A percentile compares a stretch with the other conserved stretches of the same genome.
These are phyloP conservation scores for Siniperca scherzeri DNA, from an alignment of 2,797 vertebrate genomes.

Conservation along the genomic window DNA sequence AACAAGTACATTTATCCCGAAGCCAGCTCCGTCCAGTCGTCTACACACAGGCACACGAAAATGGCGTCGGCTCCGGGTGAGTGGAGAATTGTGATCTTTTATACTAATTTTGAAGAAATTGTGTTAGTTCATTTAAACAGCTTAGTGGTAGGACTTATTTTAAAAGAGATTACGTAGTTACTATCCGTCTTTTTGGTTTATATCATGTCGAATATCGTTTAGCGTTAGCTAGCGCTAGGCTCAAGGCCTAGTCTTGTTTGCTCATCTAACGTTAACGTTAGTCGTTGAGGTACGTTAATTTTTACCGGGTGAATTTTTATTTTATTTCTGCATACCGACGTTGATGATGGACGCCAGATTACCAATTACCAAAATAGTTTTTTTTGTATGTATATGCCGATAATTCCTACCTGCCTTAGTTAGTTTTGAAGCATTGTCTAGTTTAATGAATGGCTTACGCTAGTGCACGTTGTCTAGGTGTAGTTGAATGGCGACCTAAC, in stretches of 20 bases:
- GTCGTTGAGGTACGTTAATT: conserved; percentile 8
- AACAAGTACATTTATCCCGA: background rate
- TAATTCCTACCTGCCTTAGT: fast-evolving
- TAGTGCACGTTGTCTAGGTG: background rate
- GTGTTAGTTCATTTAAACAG: fast-evolving
- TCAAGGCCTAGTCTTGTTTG: conserved; percentile 48
- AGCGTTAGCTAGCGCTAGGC: background rate
- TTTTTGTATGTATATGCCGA: fast-evolving
- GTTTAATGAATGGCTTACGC: conserved; percentile 9
- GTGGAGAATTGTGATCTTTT: conserved; percentile 33
- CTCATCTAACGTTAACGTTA: background rate
- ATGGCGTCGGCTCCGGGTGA: conserved; percentile 86
- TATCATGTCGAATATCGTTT: background rate
- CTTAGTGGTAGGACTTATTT: fast-evolving
- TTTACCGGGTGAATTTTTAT: background rate
- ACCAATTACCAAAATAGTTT: fast-evolving
- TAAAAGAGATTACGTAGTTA: fast-evolving
- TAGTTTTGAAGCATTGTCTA: fast-evolving
- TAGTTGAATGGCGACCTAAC: conserved; percentile 39
- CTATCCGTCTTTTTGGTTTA: background rate
- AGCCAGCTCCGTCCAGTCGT: conserved; percentile 40
- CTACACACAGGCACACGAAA: conserved; percentile 52
- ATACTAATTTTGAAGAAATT: fast-evolving
- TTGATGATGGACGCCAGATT: fast-evolving
- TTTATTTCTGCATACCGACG: fast-evolving